Percentiles rank a stretch among this genome's conserved stretches.
Evolutionary conservation across 35 echinoderm and acorn worm genomes (phyloP).

Genomic region (Diadema setosum): DNA sequence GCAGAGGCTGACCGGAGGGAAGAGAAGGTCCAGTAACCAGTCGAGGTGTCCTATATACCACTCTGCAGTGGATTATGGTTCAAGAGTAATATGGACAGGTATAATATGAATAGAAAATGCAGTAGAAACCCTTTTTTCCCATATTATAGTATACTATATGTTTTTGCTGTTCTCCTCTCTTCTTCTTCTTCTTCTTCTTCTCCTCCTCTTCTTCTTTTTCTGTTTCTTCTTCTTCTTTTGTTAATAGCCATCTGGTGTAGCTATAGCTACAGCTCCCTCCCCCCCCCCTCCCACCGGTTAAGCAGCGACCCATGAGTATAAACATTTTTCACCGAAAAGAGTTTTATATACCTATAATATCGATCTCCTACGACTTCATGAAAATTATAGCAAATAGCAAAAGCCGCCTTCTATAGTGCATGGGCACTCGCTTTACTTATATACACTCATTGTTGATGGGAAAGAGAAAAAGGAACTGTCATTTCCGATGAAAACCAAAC

Average conservation of each 20-base stretch:
- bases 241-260: too few relatives aligned
- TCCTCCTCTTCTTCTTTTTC: background rate
- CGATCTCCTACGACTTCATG: too few relatives aligned
- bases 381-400: too few relatives aligned
- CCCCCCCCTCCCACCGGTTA: background rate
- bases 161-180: background rate
- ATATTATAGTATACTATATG: background rate
- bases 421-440: too few relatives aligned
- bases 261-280: background rate
- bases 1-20: too few relatives aligned
- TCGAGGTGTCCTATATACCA: background rate
- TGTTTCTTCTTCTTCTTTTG: background rate
- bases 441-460: too few relatives aligned
- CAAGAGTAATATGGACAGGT: background rate
- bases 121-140: background rate
- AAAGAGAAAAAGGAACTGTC: too few relatives aligned
- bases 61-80: background rate
- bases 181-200: background rate
- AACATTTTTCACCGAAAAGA: too few relatives aligned
- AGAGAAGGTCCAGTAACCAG: too few relatives aligned
- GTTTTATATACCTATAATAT: too few relatives aligned
- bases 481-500: too few relatives aligned
- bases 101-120: background rate
- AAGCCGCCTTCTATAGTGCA: too few relatives aligned
- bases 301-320: background rate